Base-by-base conservation (phyloP, 2,888 invertebrate species). In the Ectemnius cavifrons region DNA sequence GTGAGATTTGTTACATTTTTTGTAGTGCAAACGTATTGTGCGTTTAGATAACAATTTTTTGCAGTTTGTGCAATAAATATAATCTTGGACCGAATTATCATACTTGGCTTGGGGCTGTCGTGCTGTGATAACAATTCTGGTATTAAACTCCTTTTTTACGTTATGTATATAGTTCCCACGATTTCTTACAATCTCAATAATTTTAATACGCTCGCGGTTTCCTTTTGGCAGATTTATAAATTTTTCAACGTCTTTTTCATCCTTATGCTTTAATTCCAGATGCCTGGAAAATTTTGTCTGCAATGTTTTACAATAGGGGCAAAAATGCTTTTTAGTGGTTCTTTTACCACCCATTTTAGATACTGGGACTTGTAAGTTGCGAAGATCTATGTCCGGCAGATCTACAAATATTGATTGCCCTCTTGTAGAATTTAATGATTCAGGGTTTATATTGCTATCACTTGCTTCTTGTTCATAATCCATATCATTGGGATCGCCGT, bases 11-110 rank as follows among this genome's bases (percentile, higher is more conserved):
- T 75, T 65, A 61, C 82, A 84, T 63, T 72, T 76, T n/a, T 16
- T 46, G 23, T 59, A 70, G 63, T 85, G 83, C 45, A 75, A 49
- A 18, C 80, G 71, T 45, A 85, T 81, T n/a, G n/a, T n/a, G n/a
- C n/a, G n/a, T n/a, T n/a, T n/a, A n/a, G n/a, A n/a, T n/a, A n/a
- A n/a, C n/a, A n/a, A n/a, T n/a, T n/a, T n/a, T n/a, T n/a, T n/a
- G n/a, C n/a, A n/a, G n/a, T n/a, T n/a, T n/a, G n/a, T n/a, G n/a
- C n/a, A n/a, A n/a, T n/a, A n/a, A n/a, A n/a, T n/a, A n/a, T n/a
- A n/a, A n/a, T n/a, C n/a, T n/a, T n/a, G n/a, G n/a, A n/a, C n/a
- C n/a, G n/a, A n/a, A n/a, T n/a, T n/a, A n/a, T n/a, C n/a, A n/a
- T n/a, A n/a, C n/a, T n/a, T n/a, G n/a, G n/a, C n/a, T n/a, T n/a